Conservation (phyloP, 2,113 vertebrate species). For the Rhea americana region DNA sequence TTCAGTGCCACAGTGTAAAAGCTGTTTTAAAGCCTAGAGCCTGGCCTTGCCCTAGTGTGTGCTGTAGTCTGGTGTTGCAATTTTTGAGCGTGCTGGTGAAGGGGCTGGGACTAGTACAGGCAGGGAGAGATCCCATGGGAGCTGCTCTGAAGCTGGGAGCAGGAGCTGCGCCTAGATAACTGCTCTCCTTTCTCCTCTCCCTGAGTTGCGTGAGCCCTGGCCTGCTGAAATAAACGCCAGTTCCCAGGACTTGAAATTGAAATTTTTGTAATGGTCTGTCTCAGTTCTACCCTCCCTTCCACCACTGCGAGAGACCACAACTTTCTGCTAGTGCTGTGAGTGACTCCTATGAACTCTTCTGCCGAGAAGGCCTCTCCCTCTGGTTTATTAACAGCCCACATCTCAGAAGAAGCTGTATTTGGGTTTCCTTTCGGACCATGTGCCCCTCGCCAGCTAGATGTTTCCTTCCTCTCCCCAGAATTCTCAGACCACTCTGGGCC, state of each 20-base stretch:
- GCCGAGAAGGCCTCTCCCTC: background rate
- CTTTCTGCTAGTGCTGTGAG: background rate
- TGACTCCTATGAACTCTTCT: background rate
- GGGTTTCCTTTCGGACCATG: fast-evolving
- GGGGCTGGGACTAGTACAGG: background rate
- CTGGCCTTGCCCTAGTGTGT: background rate
- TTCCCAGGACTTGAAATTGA: background rate
- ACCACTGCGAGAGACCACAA: background rate
- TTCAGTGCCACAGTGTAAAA: background rate
- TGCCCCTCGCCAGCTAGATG: background rate
- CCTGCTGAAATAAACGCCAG: background rate
- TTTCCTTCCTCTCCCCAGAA: background rate
- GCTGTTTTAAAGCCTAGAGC: background rate
- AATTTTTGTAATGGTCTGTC: background rate
- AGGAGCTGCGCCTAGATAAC: background rate
- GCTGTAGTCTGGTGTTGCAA: background rate
- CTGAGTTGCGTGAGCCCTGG: background rate
- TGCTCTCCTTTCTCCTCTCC: background rate
- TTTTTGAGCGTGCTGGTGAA: background rate
- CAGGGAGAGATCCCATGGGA: background rate
- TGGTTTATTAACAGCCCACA: background rate
- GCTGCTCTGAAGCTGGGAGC: background rate
- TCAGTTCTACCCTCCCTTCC: background rate
- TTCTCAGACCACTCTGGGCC: background rate
- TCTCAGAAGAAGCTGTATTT: background rate